phyloP scores from a whole-genome alignment of 1,140 invertebrate species.

The Oscheius sp. region DNA sequence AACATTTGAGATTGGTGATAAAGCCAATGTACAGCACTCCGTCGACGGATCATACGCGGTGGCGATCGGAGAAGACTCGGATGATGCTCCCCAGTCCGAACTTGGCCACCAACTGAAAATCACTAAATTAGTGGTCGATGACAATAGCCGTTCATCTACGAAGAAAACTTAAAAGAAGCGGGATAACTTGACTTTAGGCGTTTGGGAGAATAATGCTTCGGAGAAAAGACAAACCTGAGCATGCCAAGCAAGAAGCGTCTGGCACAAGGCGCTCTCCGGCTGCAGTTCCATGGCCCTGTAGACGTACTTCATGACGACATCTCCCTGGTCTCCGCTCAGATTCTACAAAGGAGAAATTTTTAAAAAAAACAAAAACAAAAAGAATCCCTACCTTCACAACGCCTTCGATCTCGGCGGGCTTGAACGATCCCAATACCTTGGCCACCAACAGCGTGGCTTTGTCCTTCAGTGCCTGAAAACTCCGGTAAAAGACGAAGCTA shows the following conservation, averaged over 20 bases:
- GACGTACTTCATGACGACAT: conserved; percentile 46
- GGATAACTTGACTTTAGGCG: too few species aligned
- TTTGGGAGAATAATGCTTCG: too few species aligned
- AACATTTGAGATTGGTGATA: neutral
- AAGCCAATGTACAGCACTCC: neutral
- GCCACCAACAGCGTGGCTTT: conserved; percentile 29
- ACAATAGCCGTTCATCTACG: too few species aligned
- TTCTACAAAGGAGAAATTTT: neutral
- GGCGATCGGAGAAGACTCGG: conserved; percentile 29
- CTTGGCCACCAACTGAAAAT: conserved; percentile 32
- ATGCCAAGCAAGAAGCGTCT: conserved; percentile 43
- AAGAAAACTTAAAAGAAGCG: too few species aligned
- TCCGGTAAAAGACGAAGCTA: neutral
- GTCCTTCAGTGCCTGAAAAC: conserved; percentile 42
- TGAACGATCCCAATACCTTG: conserved; percentile 42
- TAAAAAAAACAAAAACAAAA: neutral
- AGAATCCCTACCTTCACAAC: conserved; percentile 19
- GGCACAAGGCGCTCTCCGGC: conserved; percentile 37
- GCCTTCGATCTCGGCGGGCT: conserved; percentile 39
- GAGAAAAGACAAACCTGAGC: conserved; percentile 21
- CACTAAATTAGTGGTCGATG: too few species aligned
- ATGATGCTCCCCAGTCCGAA: conserved; percentile 38
- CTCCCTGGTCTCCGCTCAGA: conserved; percentile 35
- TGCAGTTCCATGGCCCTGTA: conserved; percentile 47
- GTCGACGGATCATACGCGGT: conserved; percentile 14